Percentiles rank a stretch among this genome's conserved stretches.
Conservation (phyloP, 2,797 vertebrate genomes). For the Lagorchestes hirsutus region DNA sequence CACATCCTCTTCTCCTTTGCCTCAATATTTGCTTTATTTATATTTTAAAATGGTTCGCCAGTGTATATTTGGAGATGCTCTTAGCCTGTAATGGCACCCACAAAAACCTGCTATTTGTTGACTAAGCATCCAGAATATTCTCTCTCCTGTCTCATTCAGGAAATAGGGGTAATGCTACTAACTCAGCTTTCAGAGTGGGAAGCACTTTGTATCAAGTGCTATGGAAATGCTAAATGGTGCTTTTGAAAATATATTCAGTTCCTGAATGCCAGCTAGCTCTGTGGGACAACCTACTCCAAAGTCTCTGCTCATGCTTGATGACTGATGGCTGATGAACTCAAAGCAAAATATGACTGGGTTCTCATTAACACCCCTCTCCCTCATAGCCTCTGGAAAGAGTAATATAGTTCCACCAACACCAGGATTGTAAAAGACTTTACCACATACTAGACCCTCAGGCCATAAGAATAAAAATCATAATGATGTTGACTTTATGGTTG, state of each 20-base stretch:
- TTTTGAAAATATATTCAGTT: conserved; percentile 14
- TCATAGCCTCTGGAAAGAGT: neutral
- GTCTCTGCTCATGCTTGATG: neutral
- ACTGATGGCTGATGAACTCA: neutral
- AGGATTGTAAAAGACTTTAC: neutral
- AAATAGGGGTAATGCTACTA: conserved; percentile 3
- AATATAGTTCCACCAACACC: neutral
- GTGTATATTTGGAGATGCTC: neutral
- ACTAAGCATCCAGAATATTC: conserved; percentile 9
- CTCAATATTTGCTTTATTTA: neutral
- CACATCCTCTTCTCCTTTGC: neutral
- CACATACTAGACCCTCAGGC: neutral
- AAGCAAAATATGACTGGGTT: neutral
- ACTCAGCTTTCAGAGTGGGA: neutral
- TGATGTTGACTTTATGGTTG: neutral
- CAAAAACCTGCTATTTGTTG: neutral
- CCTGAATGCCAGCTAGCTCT: neutral
- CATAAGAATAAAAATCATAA: neutral
- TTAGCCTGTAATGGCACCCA: conserved; percentile 4
- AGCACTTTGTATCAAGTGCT: conserved; percentile 19
- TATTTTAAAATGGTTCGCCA: conserved; percentile 32
- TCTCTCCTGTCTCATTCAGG: conserved; percentile 46
- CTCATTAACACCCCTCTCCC: neutral
- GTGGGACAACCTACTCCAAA: neutral
- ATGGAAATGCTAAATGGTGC: conserved; percentile 1